These are phyloP conservation scores for Avahi laniger DNA, from an alignment of 2,797 vertebrate species.

Conservation along the genomic window DNA sequence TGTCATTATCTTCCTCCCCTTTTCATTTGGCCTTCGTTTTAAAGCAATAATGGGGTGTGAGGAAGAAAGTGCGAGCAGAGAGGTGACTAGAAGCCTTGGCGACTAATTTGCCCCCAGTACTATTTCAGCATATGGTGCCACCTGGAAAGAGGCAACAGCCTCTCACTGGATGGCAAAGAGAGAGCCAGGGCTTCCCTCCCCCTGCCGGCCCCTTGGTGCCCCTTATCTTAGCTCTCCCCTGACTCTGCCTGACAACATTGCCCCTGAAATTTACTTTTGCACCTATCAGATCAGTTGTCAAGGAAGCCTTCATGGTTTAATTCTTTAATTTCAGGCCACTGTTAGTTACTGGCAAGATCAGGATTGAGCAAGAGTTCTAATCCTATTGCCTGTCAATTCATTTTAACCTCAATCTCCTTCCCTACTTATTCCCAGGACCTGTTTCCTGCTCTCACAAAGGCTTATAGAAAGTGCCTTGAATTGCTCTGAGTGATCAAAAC, in stretches of 20 bases:
- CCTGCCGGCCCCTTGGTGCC: background rate
- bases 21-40: slow-evolving; percentile 36
- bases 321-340: slow-evolving; percentile 78
- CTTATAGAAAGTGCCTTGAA: slow-evolving; percentile 68
- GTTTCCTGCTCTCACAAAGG: slow-evolving; percentile 65
- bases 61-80: background rate
- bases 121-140: background rate
- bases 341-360: slow-evolving; percentile 76
- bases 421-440: slow-evolving; percentile 68
- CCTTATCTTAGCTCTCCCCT: background rate
- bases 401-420: slow-evolving; percentile 76
- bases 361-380: slow-evolving; percentile 78
- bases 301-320: slow-evolving; percentile 73
- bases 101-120: background rate
- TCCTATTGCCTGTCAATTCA: slow-evolving; percentile 81
- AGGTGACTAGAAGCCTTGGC: background rate
- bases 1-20: slow-evolving; percentile 14
- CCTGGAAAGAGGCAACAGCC: background rate
- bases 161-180: background rate
- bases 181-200: rapidly evolving
- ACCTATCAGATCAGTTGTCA: slow-evolving; percentile 63
- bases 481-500: slow-evolving; percentile 79
- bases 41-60: slow-evolving; percentile 35
- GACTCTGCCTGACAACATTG: slow-evolving; percentile 11
- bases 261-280: slow-evolving; percentile 65